A percentile compares a stretch with the other conserved stretches of the same genome.
Conservation (phyloP, 2,888 invertebrate genomes). For the Heterodera filipjevi region DNA sequence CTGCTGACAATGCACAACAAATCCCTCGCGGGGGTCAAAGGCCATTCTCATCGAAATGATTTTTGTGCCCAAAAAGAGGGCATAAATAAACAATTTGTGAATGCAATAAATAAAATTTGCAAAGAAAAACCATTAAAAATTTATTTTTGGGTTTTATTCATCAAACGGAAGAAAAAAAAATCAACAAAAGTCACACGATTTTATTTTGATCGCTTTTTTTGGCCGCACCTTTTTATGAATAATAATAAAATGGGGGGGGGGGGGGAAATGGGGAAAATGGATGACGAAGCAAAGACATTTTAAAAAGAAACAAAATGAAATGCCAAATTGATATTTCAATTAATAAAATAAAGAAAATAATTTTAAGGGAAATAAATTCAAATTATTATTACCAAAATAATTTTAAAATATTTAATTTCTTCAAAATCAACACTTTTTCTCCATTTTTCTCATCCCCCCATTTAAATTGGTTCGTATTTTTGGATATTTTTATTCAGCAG, state of each 20-base stretch:
- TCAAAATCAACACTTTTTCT: too few relatives aligned
- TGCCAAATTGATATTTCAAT: background rate
- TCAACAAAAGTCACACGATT: background rate
- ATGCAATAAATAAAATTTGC: background rate
- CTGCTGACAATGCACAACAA: background rate
- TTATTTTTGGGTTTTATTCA: background rate
- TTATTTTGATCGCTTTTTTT: background rate
- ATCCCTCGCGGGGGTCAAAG: conserved; percentile 1
- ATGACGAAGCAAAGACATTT: background rate
- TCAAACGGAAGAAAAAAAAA: background rate
- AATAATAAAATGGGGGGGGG: background rate
- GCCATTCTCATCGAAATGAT: background rate
- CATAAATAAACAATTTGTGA: background rate
- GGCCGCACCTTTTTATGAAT: background rate
- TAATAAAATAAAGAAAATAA: background rate
- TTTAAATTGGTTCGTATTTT: too few relatives aligned
- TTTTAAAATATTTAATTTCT: too few relatives aligned
- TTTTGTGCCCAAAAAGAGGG: background rate
- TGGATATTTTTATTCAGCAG: background rate
- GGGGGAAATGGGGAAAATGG: background rate
- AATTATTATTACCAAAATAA: too few relatives aligned
- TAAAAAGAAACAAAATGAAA: background rate
- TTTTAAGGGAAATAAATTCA: too few relatives aligned
- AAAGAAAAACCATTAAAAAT: background rate
- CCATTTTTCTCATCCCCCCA: too few relatives aligned